A percentile compares a stretch with the other conserved stretches of the same genome.
These are phyloP conservation scores for Petrocephalus schoutedeni DNA, from an alignment of 2,797 vertebrate genomes.

Conservation along the genomic window DNA sequence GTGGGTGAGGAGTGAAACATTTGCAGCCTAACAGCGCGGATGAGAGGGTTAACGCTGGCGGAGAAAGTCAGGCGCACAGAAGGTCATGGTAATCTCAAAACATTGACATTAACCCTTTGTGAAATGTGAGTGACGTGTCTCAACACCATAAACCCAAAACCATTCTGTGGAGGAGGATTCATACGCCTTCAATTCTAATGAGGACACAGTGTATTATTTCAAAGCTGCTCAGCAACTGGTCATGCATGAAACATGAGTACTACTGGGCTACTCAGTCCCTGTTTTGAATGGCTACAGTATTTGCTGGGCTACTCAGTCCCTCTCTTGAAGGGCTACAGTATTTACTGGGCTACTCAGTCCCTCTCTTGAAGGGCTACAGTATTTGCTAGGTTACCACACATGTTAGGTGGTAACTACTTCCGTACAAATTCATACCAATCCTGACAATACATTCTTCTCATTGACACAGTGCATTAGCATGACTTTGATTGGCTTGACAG, in stretches of 20 bases:
- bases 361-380: neutral
- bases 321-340: neutral
- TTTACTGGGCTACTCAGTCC: neutral
- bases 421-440: neutral
- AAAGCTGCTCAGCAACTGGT: neutral
- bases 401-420: neutral
- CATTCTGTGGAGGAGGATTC: neutral
- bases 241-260: neutral
- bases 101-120: slow-evolving; percentile 5
- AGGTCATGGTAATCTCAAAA: neutral
- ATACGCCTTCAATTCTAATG: neutral
- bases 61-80: neutral
- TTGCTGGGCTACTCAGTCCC: neutral
- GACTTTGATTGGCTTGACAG: neutral
- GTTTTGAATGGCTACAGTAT: neutral
- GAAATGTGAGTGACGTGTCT: neutral
- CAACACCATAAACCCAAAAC: neutral
- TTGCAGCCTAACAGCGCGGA: neutral
- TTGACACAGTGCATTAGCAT: neutral
- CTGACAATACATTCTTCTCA: neutral
- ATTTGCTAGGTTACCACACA: neutral
- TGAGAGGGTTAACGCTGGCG: neutral
- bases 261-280: neutral
- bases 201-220: neutral
- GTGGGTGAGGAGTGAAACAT: neutral